Conservation (phyloP, 2,888 invertebrate species). For the Leptarthrus brevirostris region DNA sequence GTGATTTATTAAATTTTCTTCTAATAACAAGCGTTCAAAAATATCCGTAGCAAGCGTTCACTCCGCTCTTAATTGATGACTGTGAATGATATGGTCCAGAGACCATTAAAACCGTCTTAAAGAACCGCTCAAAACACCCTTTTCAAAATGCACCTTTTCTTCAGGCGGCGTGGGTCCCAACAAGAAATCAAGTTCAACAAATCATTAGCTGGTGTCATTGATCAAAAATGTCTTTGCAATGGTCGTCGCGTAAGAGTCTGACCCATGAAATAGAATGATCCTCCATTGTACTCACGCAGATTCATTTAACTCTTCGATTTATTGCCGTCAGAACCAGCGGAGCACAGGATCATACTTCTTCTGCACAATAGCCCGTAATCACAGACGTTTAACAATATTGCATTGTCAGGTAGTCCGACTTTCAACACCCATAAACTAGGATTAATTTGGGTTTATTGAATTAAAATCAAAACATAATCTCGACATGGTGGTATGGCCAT, state of each 20-base stretch:
- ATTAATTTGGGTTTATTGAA: constrained; percentile 68
- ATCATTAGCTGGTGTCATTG: constrained; percentile 52
- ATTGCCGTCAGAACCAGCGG: constrained; percentile 48
- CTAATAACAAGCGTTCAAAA: constrained; percentile 14
- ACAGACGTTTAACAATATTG: constrained; percentile 57
- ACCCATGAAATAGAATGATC: constrained; percentile 3
- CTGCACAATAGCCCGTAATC: constrained; percentile 57
- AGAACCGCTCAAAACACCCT: constrained; percentile 10
- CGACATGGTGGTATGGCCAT: constrained; percentile 31
- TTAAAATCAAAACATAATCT: constrained; percentile 64
- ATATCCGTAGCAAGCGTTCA: neutral
- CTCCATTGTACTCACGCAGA: constrained; percentile 33
- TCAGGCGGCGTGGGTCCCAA: constrained; percentile 9
- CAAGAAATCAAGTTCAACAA: constrained; percentile 51
- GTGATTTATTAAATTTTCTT: constrained; percentile 27
- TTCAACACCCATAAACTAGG: constrained; percentile 67
- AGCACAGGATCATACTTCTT: constrained; percentile 25
- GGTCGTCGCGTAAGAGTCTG: neutral
- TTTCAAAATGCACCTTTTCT: neutral
- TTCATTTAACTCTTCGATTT: constrained; percentile 55
- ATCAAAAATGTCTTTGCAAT: constrained; percentile 41
- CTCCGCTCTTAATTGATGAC: constrained; percentile 1
- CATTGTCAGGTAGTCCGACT: constrained; percentile 59
- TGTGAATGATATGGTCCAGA: constrained; percentile 12
- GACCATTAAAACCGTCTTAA: constrained; percentile 36